Base-by-base conservation (phyloP, 2,797 vertebrate genomes). In the Nothura maculosa region DNA sequence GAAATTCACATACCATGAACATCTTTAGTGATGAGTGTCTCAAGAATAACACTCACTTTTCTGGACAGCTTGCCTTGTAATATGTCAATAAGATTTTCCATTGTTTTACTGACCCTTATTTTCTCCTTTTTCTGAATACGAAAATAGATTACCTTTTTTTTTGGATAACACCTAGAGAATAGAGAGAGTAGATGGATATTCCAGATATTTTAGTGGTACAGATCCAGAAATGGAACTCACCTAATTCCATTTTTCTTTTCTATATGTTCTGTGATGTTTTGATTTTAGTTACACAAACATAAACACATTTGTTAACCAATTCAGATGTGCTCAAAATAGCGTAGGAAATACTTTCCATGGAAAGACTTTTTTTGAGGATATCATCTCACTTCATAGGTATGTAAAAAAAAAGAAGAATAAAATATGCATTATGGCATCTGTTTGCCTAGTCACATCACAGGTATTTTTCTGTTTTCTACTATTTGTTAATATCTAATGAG, bases 11-110 rank as follows among this genome's bases (percentile, higher is more conserved):
- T 95, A 95, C 81, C 66, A 27, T 91, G 88, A 87, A 96, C 74
- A 75, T 94, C 79, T 74, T 93, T 64, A 84, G 81, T 92, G 76
- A 93, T 96, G 45, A 90, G 62, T 38, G 83, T 85, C 85, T 84
- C 75, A 73, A 96, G 92, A 96, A 90, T 93, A 93, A 97, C 87
- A 88, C 87, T 68, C 63, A 91, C 89, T 69, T 95, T 97, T 97
- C 92, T 92, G 62, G 85, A 96, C 85, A 96, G 63, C 38, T 90
- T 94, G 28, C 43, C 87, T 93, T 91, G 72, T 70, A 95, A 70
- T 87, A 86, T 66, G 70, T 74, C 90, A 81, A 92, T 81, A 93
- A 95, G 90, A 42, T 92, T 96, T 70, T 95, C 92, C 54, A 69
- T 87, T 61, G 77, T 78, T 93, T 97, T 95, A 47, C 54, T 93